Evolutionary conservation across 2,888 invertebrate genomes (phyloP).

Genomic region (Drosophila silvestris): DNA sequence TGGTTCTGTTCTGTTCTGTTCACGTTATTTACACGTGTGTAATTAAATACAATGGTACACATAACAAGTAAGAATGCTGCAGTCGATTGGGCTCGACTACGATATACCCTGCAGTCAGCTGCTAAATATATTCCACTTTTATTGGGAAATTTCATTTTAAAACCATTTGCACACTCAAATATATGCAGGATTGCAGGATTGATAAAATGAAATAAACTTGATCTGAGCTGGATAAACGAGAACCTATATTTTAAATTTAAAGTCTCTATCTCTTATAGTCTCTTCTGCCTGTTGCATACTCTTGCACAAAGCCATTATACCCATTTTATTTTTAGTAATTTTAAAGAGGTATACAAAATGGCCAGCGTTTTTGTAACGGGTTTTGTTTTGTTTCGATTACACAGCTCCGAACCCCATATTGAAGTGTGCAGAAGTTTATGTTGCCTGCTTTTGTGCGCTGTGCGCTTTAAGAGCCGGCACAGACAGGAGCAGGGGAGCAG

Average conservation of each 20-base stretch:
- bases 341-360: constrained; percentile 7
- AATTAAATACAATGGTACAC: constrained; percentile 31
- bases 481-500: background rate
- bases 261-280: background rate
- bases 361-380: background rate
- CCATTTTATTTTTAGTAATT: background rate
- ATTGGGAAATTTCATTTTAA: background rate
- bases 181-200: background rate
- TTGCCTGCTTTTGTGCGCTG: constrained; percentile 48
- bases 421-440: constrained; percentile 33
- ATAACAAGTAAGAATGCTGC: background rate
- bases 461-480: constrained; percentile 20
- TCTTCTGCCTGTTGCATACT: background rate
- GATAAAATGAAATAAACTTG: background rate
- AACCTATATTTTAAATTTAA: background rate
- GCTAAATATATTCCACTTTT: background rate
- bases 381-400: constrained; percentile 3
- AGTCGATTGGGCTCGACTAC: background rate
- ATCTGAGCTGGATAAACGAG: background rate
- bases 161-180: background rate
- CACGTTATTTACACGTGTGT: constrained; percentile 9
- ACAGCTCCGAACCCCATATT: constrained; percentile 28
- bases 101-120: background rate
- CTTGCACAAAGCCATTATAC: background rate
- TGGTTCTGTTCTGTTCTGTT: background rate